Evolutionary conservation across 2,888 invertebrate species (phyloP).

Genomic region (Tinea semifulvella): DNA sequence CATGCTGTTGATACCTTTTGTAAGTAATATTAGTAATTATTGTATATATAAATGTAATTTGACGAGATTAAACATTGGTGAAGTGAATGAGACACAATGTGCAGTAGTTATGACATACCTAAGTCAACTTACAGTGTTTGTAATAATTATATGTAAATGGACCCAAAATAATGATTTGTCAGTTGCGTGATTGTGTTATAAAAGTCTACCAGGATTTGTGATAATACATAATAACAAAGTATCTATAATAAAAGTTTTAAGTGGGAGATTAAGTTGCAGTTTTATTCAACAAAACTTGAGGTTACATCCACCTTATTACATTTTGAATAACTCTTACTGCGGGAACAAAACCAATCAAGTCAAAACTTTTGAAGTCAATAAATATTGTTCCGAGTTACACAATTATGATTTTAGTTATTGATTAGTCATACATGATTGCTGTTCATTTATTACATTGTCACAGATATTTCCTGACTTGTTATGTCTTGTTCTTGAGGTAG

Average conservation of each 20-base stretch:
- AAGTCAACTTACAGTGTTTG: conserved; percentile 61
- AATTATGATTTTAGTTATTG: too few relatives aligned
- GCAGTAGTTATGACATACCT: conserved; percentile 61
- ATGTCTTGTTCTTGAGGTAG: too few relatives aligned
- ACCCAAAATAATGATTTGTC: conserved; percentile 63
- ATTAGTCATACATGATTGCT: too few relatives aligned
- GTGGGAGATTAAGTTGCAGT: conserved; percentile 65
- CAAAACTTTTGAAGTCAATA: too few relatives aligned
- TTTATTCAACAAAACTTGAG: conserved; percentile 54
- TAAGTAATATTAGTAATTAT: conserved; percentile 62
- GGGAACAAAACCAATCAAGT: too few relatives aligned
- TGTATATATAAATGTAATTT: conserved; percentile 65
- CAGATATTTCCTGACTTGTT: too few relatives aligned
- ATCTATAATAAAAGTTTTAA: conserved; percentile 69
- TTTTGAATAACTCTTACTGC: too few relatives aligned
- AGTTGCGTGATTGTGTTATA: conserved; percentile 73
- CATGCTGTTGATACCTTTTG: conserved; percentile 41
- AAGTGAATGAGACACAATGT: conserved; percentile 56
- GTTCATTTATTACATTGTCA: too few relatives aligned
- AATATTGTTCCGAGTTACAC: too few relatives aligned
- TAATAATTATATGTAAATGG: conserved; percentile 63
- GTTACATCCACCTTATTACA: conserved; percentile 27
- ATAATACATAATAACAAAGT: conserved; percentile 76
- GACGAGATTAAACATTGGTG: conserved; percentile 55
- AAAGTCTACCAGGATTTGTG: conserved; percentile 80